Percentiles rank a stretch among this genome's conserved stretches.
Evolutionary conservation across 2,888 invertebrate genomes (phyloP).

Genomic region (Oxyscelio sp.): DNA sequence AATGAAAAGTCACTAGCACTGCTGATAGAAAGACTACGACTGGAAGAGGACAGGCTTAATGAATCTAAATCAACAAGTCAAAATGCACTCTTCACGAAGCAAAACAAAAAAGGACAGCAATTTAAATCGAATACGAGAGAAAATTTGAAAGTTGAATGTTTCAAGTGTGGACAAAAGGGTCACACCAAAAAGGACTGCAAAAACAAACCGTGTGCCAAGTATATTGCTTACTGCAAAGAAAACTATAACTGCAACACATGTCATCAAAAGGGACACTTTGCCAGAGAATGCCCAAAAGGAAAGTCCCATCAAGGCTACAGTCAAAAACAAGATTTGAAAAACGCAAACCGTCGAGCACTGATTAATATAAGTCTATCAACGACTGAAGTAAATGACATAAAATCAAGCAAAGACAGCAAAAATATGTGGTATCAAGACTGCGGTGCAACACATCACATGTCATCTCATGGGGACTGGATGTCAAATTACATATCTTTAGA

Average conservation of each 20-base stretch:
- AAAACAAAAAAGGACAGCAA: too few relatives aligned
- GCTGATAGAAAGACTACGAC: too few relatives aligned
- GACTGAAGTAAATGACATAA: neutral
- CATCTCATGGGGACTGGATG: conserved; percentile 33
- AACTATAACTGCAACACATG: conserved; percentile 35
- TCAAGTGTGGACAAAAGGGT: conserved; percentile 28
- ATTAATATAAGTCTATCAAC: conserved; percentile 23
- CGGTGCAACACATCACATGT: conserved; percentile 52
- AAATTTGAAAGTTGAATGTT: conserved; percentile 21
- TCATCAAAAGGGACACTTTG: conserved; percentile 30
- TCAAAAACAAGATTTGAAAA: too few relatives aligned
- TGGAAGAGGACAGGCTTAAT: too few relatives aligned
- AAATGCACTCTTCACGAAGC: too few relatives aligned
- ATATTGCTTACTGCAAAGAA: conserved; percentile 28
- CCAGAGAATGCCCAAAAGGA: conserved; percentile 24
- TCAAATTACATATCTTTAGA: conserved; percentile 1
- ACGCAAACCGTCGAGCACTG: conserved; percentile 17
- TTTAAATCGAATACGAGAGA: too few relatives aligned
- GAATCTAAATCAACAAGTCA: too few relatives aligned
- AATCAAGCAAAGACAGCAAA: neutral
- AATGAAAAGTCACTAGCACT: too few relatives aligned
- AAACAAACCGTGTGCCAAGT: conserved; percentile 34
- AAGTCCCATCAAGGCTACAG: neutral
- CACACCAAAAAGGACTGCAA: conserved; percentile 30
- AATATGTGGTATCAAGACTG: conserved; percentile 52